Percentiles rank a stretch among this genome's conserved stretches.
phyloP scores from a whole-genome alignment of 2,797 vertebrate species.

The Microtus obscurus region DNA sequence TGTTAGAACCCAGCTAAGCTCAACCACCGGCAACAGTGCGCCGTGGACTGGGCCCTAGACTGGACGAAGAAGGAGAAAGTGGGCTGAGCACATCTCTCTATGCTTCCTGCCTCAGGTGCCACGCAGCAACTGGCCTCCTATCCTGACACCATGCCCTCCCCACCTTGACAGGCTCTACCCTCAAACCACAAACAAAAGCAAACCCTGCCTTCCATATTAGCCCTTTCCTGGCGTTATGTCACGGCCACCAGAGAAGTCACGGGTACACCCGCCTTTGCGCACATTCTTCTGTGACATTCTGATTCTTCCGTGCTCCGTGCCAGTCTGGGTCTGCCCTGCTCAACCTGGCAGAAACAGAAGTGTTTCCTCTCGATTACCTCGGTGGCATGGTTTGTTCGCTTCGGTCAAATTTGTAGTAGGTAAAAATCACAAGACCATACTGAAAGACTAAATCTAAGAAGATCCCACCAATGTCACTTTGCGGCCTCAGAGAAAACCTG shows the following conservation, averaged over 20 bases:
- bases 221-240: too few relatives aligned
- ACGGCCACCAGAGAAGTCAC: not conserved
- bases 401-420: constrained; percentile 5
- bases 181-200: not conserved
- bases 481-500: not conserved
- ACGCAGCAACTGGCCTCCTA: not conserved
- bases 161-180: not conserved
- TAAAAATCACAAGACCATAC: not conserved
- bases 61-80: not conserved
- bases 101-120: not conserved
- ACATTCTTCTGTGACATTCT: not conserved
- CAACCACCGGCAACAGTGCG: not conserved
- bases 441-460: not conserved
- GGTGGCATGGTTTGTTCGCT: not conserved
- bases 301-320: not conserved
- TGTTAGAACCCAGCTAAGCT: too few relatives aligned
- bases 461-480: not conserved
- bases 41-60: not conserved
- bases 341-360: not conserved
- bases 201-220: not conserved
- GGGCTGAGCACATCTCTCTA: not conserved
- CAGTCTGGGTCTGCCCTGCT: not conserved
- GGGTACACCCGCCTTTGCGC: too few relatives aligned
- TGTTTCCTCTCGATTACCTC: not conserved
- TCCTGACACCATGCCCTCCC: not conserved